phyloP scores from a whole-genome alignment of 2,888 invertebrate genomes.

The Bimastos eiseni region DNA sequence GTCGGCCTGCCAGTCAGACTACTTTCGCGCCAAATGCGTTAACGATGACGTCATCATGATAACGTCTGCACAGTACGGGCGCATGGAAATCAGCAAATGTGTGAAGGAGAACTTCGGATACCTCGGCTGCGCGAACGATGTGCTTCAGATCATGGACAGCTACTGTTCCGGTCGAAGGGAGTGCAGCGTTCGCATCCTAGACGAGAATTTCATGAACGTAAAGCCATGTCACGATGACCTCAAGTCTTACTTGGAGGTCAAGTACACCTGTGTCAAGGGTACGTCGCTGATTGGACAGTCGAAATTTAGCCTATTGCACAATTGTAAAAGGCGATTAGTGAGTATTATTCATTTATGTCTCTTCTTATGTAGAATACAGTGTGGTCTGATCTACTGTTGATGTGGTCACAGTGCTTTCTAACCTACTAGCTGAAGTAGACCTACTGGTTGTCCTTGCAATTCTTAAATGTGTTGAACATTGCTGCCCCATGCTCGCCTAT shows the following conservation, averaged over 20 bases:
- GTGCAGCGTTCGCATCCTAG: conserved; percentile 34
- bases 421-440: too few relatives aligned
- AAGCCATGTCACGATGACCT: conserved; percentile 40
- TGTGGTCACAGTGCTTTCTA: too few relatives aligned
- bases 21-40: conserved; percentile 31
- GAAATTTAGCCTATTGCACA: not conserved
- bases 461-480: too few relatives aligned
- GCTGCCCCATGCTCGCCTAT: too few relatives aligned
- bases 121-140: conserved; percentile 35
- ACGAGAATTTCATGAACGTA: conserved; percentile 36
- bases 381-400: not conserved
- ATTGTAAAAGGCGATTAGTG: not conserved
- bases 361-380: not conserved
- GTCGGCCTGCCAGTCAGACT: conserved; percentile 34
- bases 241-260: conserved; percentile 37
- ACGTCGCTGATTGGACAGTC: not conserved
- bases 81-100: conserved; percentile 32
- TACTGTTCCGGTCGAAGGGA: conserved; percentile 31
- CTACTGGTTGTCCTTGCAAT: too few relatives aligned
- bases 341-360: not conserved
- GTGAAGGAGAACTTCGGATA: conserved; percentile 38
- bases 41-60: conserved; percentile 32
- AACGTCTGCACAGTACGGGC: conserved; percentile 30
- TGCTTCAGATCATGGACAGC: conserved; percentile 31
- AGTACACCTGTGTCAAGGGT: conserved; percentile 35